Percentiles rank a stretch among this genome's conserved stretches.
phyloP scores from a whole-genome alignment of 2,113 vertebrate species.

The Mungos mungo region DNA sequence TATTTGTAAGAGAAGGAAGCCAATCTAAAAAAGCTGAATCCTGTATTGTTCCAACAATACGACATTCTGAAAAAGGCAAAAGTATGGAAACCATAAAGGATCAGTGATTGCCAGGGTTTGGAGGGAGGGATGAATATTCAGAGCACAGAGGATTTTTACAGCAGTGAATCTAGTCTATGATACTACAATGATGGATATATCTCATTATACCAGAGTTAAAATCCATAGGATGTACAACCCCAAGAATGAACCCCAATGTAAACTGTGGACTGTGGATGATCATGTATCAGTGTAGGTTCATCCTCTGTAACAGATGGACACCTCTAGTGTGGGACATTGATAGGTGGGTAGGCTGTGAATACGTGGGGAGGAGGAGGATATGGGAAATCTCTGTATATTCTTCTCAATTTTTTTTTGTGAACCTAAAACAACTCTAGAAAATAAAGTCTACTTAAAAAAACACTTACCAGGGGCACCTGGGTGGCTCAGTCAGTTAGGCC shows the following conservation, averaged over 20 bases:
- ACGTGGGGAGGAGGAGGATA: background rate
- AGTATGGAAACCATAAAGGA: background rate
- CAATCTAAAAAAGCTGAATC: background rate
- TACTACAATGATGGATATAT: background rate
- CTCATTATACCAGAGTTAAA: background rate
- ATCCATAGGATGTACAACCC: background rate
- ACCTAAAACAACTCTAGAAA: background rate
- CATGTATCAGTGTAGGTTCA: background rate
- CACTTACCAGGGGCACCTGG: background rate
- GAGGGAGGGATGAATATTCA: background rate
- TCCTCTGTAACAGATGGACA: background rate
- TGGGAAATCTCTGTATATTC: background rate
- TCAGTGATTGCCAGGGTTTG: background rate
- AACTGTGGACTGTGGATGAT: background rate
- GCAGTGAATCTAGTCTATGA: background rate
- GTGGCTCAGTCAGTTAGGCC: too few relatives aligned
- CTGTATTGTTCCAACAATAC: background rate
- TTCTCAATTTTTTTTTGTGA: background rate
- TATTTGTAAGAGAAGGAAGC: background rate
- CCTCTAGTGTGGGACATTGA: background rate
- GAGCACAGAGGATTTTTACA: background rate
- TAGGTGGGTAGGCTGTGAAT: background rate
- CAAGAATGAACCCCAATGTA: background rate
- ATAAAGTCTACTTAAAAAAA: background rate
- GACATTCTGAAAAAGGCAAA: background rate